Evolutionary conservation across 2,888 invertebrate genomes (phyloP), one percentile per base, ranked within the genome.

Genomic region (Nebria salina): DNA sequence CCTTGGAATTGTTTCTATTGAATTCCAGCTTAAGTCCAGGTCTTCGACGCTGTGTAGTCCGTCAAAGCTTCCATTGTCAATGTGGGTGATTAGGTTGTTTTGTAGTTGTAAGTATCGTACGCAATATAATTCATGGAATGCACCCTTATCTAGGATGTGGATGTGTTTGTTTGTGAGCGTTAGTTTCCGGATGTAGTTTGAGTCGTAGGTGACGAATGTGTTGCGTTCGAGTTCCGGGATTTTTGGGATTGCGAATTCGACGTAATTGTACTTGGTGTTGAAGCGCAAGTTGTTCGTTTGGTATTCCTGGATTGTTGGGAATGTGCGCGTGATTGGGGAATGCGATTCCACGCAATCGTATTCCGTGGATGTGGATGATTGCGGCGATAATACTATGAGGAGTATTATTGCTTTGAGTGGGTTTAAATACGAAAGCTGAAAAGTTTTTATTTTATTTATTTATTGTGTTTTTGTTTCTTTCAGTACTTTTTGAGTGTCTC

Each of bases 61-160:
- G 13, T 76, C 20, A 81, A 86, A 86, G 7, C 80, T 82, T 25
- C 82, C 82, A 26, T 72, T 79, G 0, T 77, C 26, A 65, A 88
- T 77, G 6, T 65, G 79, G n/a, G 72, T 76, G 9, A 88, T 83
- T 11, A 83, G 82, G 78, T 88, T 88, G 7, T 83, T 77, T 20
- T 85, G 85, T 15, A 88, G 82, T 34, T 85, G 83, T 34, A 88
- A 82, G 11, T 82, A 73, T 5, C 83, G 82, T 11, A 87, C 77
- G 79, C 88, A 88, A 70, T 74, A 82, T 64, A 88, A 81, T 15
- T 83, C 82, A 20, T 82, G 65, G 78, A 88, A 88, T 4, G 86
- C 84, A 2, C 85, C 86, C 11, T 84, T 83, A 7, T 85, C 84
- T n/a, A 88, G 83, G 42, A 42, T 68, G 3, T 76, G 42, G 13